Evolutionary conservation across 2,113 vertebrate genomes (phyloP).

Genomic region (Gobio gobio): DNA sequence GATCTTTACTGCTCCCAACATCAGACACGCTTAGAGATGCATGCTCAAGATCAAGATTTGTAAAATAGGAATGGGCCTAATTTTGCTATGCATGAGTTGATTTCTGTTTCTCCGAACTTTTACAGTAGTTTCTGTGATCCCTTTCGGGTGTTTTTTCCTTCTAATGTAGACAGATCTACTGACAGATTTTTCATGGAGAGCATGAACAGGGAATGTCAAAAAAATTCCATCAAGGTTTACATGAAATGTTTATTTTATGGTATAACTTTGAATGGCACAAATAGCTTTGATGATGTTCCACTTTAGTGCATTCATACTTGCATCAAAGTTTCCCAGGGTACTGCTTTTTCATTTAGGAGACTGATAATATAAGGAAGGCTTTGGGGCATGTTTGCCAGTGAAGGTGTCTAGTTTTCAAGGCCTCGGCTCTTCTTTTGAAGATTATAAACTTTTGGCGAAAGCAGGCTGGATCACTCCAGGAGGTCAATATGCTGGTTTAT

Average conservation of each 20-base stretch:
- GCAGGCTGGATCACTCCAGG: conserved; percentile 16
- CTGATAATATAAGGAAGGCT: conserved; percentile 16
- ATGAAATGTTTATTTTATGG: conserved; percentile 30
- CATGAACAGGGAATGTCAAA: conserved; percentile 20
- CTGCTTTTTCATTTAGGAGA: conserved; percentile 1
- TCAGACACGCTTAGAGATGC: neutral
- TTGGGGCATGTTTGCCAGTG: neutral
- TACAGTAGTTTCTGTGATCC: neutral
- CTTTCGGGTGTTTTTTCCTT: neutral
- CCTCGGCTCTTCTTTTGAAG: conserved; percentile 21
- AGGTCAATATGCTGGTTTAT: conserved; percentile 16
- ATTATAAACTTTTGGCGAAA: conserved; percentile 25
- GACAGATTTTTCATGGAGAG: conserved; percentile 3
- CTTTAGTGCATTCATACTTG: neutral
- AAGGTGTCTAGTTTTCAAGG: conserved; percentile 20
- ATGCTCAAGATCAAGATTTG: neutral
- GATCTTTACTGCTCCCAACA: neutral
- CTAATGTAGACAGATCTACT: neutral
- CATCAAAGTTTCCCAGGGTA: conserved; percentile 16
- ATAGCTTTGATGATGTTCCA: conserved; percentile 33
- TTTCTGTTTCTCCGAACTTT: neutral
- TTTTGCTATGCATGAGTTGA: neutral
- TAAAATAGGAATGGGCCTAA: neutral
- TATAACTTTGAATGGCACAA: conserved; percentile 17
- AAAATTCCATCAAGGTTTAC: conserved; percentile 1